Percentiles rank a stretch among this genome's conserved stretches.
Conservation (phyloP, 2,113 vertebrate species). For the Tichodroma muraria region DNA sequence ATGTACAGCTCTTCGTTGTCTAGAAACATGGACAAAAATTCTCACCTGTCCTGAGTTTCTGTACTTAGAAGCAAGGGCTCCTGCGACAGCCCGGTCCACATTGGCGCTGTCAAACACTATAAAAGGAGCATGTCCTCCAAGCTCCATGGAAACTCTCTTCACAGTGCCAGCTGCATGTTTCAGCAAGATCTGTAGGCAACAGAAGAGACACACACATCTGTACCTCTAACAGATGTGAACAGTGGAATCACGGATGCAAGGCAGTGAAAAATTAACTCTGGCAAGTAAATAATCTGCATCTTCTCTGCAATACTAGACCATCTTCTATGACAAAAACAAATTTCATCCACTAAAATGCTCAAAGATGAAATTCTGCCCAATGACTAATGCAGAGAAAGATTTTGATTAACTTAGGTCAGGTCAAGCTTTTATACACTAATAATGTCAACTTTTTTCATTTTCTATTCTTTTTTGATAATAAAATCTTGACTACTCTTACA, state of each 20-base stretch:
- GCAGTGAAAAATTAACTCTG: neutral
- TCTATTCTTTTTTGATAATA: neutral
- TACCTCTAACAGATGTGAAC: neutral
- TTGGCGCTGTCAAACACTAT: slow-evolving; percentile 94
- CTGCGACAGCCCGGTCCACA: slow-evolving; percentile 81
- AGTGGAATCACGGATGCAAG: neutral
- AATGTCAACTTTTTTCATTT: neutral
- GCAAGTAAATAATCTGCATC: neutral
- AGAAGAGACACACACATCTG: neutral
- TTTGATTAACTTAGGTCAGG: neutral
- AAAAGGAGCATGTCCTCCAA: slow-evolving; percentile 93
- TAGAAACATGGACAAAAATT: neutral
- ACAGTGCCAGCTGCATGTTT: slow-evolving; percentile 83
- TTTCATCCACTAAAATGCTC: neutral
- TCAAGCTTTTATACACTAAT: neutral
- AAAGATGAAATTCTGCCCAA: neutral
- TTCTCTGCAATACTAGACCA: neutral
- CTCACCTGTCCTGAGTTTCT: slow-evolving; percentile 93
- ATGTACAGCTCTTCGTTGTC: neutral
- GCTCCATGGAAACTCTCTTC: slow-evolving; percentile 94
- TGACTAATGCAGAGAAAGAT: neutral
- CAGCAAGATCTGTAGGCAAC: slow-evolving; percentile 76
- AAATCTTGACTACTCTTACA: neutral
- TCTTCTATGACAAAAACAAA: neutral
- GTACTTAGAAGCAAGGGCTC: slow-evolving; percentile 89